Conservation (phyloP, 2,888 invertebrate genomes). For the Drosophila rellima region DNA sequence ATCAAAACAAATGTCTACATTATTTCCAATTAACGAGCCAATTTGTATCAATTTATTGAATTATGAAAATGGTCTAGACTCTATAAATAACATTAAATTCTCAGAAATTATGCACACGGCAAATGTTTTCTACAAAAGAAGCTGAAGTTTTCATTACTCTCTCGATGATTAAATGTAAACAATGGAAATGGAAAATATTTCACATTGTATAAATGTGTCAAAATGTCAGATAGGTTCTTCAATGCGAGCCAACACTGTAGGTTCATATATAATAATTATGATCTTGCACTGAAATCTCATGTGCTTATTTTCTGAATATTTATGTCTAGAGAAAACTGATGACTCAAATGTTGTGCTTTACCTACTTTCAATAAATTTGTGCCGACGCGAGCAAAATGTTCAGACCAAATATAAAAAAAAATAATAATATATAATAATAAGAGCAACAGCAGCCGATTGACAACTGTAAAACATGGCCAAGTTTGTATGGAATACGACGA, state of each 20-base stretch:
- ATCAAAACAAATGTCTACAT: constrained; percentile 60
- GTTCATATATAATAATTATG: constrained; percentile 19
- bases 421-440: background rate
- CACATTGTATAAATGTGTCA: background rate
- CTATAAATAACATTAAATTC: constrained; percentile 37
- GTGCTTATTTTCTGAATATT: constrained; percentile 16
- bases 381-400: constrained; percentile 53
- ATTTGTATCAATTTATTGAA: constrained; percentile 56
- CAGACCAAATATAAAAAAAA: background rate
- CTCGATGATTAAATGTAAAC: constrained; percentile 6
- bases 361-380: constrained; percentile 67
- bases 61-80: constrained; percentile 48
- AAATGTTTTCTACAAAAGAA: constrained; percentile 16
- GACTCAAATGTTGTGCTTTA: constrained; percentile 68
- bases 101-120: constrained; percentile 46
- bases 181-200: constrained; percentile 7
- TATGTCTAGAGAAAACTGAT: constrained; percentile 46
- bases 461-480: constrained; percentile 76
- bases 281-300: constrained; percentile 27
- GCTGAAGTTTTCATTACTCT: background rate
- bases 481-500: constrained; percentile 46
- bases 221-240: background rate
- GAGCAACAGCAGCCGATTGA: constrained; percentile 63
- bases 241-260: constrained; percentile 4
- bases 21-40: constrained; percentile 51